These are phyloP conservation scores for Clupea harengus DNA, from an alignment of 2,113 vertebrate genomes.

Conservation along the genomic window DNA sequence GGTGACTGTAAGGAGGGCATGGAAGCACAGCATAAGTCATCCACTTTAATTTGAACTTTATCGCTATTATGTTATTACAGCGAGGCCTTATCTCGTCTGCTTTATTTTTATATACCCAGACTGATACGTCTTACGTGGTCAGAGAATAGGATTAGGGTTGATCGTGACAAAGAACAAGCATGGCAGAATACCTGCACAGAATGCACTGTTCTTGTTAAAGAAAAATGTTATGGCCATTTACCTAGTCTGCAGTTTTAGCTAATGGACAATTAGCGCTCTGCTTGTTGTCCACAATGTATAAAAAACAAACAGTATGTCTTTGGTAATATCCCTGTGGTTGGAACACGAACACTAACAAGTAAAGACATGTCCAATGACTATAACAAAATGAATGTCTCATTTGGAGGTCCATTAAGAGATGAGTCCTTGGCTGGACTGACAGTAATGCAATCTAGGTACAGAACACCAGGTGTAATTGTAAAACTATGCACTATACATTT, in stretches of 20 bases:
- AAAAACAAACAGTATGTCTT: background rate
- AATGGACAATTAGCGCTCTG: background rate
- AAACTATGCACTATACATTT: conserved; percentile 43
- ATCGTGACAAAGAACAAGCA: background rate
- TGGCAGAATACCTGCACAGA: background rate
- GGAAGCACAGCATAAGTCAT: background rate
- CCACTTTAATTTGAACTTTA: background rate
- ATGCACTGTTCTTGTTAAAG: background rate
- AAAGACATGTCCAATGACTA: background rate
- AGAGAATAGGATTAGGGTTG: background rate
- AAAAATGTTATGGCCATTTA: background rate
- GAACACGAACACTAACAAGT: background rate
- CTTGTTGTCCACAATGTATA: background rate
- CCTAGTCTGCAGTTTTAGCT: background rate
- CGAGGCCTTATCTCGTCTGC: background rate
- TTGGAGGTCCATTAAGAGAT: conserved; percentile 4
- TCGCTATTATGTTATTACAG: background rate
- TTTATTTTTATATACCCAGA: background rate
- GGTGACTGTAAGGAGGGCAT: background rate
- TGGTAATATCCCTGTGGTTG: background rate
- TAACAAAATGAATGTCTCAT: background rate
- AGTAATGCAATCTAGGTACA: conserved; percentile 17
- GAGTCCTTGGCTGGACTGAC: conserved; percentile 8
- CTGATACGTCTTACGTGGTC: background rate
- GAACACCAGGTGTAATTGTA: conserved; percentile 7